Base-by-base conservation (phyloP, 2,113 vertebrate genomes). In the Leucopsar rothschildi region DNA sequence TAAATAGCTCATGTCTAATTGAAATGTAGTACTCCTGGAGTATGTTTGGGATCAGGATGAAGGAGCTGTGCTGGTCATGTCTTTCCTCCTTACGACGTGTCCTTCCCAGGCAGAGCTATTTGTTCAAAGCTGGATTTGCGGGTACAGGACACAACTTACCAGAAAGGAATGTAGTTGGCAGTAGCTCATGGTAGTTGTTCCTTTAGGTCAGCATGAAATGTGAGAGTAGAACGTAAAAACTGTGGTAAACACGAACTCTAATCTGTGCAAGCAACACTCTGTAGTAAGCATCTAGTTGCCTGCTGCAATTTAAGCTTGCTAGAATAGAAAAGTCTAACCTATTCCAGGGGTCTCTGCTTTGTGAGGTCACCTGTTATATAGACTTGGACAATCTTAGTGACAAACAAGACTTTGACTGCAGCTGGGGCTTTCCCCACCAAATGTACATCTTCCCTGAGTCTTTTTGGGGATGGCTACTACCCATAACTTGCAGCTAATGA, bases 241-340 rank as follows among this genome's bases (percentile, higher is more conserved):
- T 31, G 1, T 22, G 55, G n/a, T 28, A 35, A 53, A 29, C 22
- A 1, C 1, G 0, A 12, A 56, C 15, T 53, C 6, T 23, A 9
- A 20, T 17, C 4, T 63, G 53, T 96, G 98, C 98, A 98, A 98
- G 98, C 97, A 97, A 98, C 98, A 98, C 98, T 98, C 98, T 98
- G 98, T 98, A 95, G 95, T 96, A 98, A 97, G 98, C 96, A 95
- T 93, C 9, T 66, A 60, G 45, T 93, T 93, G 87, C 97, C 96
- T 98, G 96, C 88, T 97, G 96, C 98, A 98, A 98, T 98, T 98
- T 98, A 93, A 90, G 98, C 98, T 98, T 98, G 98, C 98, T 95
- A 98, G 37, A 98, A 42, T 79, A 98, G 96, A 92, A 47, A 94
- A 98, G 98, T 97, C 97, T 98, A 93, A 97, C 96, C 97, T 98